Evolutionary conservation across 2,113 vertebrate species (phyloP).

Genomic region (Charina bottae): DNA sequence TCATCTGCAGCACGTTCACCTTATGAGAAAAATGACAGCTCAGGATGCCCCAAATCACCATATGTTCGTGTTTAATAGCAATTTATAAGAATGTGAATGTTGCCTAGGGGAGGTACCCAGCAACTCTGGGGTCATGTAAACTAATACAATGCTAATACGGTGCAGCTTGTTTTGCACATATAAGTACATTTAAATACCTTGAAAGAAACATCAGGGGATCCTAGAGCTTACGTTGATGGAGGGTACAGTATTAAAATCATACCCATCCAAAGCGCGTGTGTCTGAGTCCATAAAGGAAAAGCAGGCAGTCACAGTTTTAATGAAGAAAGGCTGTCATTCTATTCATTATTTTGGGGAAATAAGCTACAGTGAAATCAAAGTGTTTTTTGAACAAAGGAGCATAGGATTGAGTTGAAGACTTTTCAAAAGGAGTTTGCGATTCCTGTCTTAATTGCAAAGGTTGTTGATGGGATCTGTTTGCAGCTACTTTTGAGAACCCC

Average conservation of each 20-base stretch:
- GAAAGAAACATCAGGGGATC: conserved; percentile 66
- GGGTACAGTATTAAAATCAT: conserved; percentile 50
- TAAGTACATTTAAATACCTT: conserved; percentile 71
- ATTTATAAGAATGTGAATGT: conserved; percentile 69
- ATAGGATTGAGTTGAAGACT: neutral
- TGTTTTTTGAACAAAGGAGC: neutral
- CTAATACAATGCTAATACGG: conserved; percentile 68
- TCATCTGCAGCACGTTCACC: conserved; percentile 33
- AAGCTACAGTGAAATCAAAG: neutral
- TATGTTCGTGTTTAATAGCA: conserved; percentile 69
- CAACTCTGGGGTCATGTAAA: conserved; percentile 70
- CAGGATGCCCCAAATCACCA: conserved; percentile 38
- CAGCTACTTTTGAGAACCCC: neutral
- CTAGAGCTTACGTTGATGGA: conserved; percentile 61
- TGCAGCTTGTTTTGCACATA: conserved; percentile 66
- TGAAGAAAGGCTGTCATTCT: conserved; percentile 26
- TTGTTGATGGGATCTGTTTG: neutral
- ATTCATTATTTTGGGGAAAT: neutral
- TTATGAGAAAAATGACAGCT: conserved; percentile 37
- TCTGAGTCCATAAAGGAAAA: neutral
- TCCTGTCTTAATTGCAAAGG: neutral
- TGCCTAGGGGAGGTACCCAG: conserved; percentile 62
- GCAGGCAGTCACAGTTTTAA: conserved; percentile 31
- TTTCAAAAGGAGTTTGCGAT: neutral
- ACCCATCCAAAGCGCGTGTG: conserved; percentile 21